A percentile compares a stretch with the other conserved stretches of the same genome.
phyloP scores from a whole-genome alignment of 2,888 invertebrate genomes.

The Ypsolopha sequella region DNA sequence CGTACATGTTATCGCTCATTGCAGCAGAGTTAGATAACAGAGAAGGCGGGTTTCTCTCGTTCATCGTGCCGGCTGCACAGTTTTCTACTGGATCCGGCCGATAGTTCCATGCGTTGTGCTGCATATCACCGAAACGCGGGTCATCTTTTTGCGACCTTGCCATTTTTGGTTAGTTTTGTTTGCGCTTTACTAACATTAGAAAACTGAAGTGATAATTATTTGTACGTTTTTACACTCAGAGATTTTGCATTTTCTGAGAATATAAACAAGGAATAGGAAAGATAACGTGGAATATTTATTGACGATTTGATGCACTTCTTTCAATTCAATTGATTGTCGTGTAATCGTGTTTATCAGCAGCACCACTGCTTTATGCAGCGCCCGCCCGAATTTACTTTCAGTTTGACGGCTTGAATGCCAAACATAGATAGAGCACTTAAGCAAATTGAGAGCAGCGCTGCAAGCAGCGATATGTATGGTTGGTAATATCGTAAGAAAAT shows the following conservation, averaged over 20 bases:
- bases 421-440: too few species aligned
- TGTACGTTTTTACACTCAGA: constrained; percentile 23
- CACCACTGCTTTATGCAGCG: too few species aligned
- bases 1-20: constrained; percentile 47
- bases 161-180: constrained; percentile 50
- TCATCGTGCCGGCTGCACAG: constrained; percentile 40
- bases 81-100: constrained; percentile 47
- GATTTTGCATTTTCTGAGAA: constrained; percentile 46
- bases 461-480: too few species aligned
- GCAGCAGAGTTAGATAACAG: constrained; percentile 32
- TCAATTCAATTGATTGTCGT: neutral
- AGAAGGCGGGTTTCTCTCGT: constrained; percentile 41
- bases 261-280: constrained; percentile 26
- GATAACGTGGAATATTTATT: constrained; percentile 48
- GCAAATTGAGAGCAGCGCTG: too few species aligned
- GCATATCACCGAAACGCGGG: constrained; percentile 54
- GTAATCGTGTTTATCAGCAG: too few species aligned
- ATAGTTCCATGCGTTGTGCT: constrained; percentile 61
- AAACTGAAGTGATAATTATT: constrained; percentile 6
- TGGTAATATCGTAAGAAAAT: too few species aligned
- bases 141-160: constrained; percentile 67
- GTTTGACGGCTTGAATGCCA: too few species aligned
- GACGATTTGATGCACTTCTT: constrained; percentile 46
- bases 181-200: constrained; percentile 14
- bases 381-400: too few species aligned